These are phyloP conservation scores for Netta rufina DNA, from an alignment of 2,797 vertebrate genomes.

Conservation along the genomic window DNA sequence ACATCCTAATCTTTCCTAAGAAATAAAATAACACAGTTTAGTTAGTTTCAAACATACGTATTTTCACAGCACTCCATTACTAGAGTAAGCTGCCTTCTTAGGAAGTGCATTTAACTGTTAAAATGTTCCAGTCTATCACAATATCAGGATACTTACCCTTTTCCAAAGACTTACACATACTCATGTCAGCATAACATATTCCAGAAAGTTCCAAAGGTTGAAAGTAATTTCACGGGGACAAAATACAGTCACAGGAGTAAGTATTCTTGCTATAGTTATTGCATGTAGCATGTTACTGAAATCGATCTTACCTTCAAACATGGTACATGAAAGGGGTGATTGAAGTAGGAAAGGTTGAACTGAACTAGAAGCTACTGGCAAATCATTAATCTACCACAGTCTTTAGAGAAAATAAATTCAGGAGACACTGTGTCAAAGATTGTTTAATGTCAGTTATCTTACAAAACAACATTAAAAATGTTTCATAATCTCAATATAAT, in stretches of 20 bases:
- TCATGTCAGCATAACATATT: not conserved
- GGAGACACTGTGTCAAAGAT: conserved; percentile 28
- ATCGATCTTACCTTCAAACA: not conserved
- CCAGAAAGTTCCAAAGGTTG: not conserved
- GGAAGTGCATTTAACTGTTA: not conserved
- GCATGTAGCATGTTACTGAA: rapidly evolving
- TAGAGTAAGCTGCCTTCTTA: not conserved
- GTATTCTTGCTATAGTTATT: not conserved
- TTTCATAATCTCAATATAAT: not conserved
- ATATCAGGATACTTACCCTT: not conserved
- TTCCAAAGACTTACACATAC: not conserved
- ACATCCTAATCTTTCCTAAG: not conserved
- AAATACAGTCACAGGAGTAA: not conserved
- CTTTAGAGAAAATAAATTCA: conserved; percentile 17
- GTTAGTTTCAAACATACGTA: not conserved
- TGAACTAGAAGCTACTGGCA: not conserved
- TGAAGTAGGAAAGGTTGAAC: not conserved
- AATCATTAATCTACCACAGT: not conserved
- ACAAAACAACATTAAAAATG: conserved; percentile 30
- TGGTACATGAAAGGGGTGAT: not conserved
- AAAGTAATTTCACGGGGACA: not conserved
- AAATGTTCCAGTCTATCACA: not conserved
- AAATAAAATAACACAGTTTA: not conserved
- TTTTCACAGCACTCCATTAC: not conserved
- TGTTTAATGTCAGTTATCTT: conserved; percentile 47